Evolutionary conservation across 2,797 vertebrate genomes (phyloP), one percentile per base, ranked within the genome.

Genomic region (Xiphorhynchus erythropygius): DNA sequence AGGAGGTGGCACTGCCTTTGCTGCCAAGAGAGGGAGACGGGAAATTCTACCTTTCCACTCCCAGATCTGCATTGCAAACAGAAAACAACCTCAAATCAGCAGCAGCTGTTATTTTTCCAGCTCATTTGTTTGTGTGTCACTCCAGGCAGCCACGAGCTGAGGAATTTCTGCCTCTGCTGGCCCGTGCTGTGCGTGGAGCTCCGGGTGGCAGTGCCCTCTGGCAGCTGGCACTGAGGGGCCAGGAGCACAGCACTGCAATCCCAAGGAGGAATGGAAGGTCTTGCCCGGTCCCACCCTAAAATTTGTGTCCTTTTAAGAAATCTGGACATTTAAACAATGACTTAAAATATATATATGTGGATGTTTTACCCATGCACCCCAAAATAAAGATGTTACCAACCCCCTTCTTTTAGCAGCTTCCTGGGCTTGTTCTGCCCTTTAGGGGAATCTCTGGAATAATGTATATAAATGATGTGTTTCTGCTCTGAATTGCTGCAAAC

Each of bases 151-250:
- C 87, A 47, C 90, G 81, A 65, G 53, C 91, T 98, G 87, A 98
- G 98, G 97, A 98, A 95, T 94, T 78, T 96, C 78, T 98, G 97
- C 82, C 60, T 98, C 76, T 59, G 76, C 55, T 98, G 98, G 62
- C 49, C 57, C 33, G 56, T 87, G 28, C 23, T 62, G 12, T 90
- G 70, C 50, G 70, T 53, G 21, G 44, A 91, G 95, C 10, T 39
- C 94, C 95, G 33, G 94, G 97, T 37, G 63, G 96, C 65, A 42
- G 93, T 95, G 94, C 97, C 41, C 95, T 92, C 41, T 93, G 81
- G 46, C 98, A 97, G 35, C 91, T 96, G 79, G 87, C 98, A 91
- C 89, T 98, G 49, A 74, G 96, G 95, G 92, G 90, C 84, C 28
- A 90, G 91, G 63, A 56, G 27, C 79, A 44, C 81, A 81, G 35